These are phyloP conservation scores for Perithous albicinctus DNA, from an alignment of 2,888 invertebrate species.

Conservation along the genomic window DNA sequence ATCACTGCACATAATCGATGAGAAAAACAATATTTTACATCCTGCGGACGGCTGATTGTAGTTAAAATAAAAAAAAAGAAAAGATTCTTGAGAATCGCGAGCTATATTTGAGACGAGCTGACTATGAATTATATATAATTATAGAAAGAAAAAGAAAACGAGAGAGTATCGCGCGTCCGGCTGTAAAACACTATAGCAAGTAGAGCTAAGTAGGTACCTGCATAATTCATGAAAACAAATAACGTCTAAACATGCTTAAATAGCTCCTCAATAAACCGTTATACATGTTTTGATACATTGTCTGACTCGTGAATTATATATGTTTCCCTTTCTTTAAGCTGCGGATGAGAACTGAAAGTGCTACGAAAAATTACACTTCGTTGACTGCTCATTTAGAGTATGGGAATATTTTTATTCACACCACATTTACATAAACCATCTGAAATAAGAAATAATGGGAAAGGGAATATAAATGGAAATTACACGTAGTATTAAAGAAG, in stretches of 20 bases:
- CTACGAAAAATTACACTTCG: not conserved
- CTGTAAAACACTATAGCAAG: constrained; percentile 73
- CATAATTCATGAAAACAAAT: constrained; percentile 77
- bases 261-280: constrained; percentile 84
- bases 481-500: too few species aligned
- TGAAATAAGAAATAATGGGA: too few species aligned
- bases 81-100: constrained; percentile 26
- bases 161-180: constrained; percentile 78
- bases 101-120: constrained; percentile 40
- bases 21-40: not conserved
- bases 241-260: constrained; percentile 81
- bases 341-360: not conserved
- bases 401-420: too few species aligned
- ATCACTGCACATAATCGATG: too few species aligned
- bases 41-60: not conserved
- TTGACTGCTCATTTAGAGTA: too few species aligned
- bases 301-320: constrained; percentile 34
- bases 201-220: constrained; percentile 82
- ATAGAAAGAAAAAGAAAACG: constrained; percentile 37
- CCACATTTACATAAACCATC: too few species aligned
- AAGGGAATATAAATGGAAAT: too few species aligned
- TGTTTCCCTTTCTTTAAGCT: not conserved
- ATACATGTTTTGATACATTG: constrained; percentile 83
- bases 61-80: not conserved
- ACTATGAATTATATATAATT: constrained; percentile 33